phyloP scores from a whole-genome alignment of 2,113 vertebrate species.

The Pituophis catenifer region DNA sequence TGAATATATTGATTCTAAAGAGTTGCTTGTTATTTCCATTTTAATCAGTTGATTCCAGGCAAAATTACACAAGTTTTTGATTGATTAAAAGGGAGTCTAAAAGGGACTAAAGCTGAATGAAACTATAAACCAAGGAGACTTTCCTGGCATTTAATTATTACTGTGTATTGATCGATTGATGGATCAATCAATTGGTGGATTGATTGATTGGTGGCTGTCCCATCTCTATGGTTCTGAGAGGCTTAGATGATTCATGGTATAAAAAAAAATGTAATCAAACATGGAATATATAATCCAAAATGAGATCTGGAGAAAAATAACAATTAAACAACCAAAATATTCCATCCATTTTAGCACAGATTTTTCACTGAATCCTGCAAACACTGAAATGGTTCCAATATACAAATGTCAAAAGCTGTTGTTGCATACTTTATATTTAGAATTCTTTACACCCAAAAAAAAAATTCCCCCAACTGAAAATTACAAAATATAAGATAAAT shows the following conservation, averaged over 20 bases:
- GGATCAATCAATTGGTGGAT: too few species aligned
- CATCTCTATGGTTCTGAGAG: background rate
- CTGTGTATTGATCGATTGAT: background rate
- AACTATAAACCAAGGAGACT: background rate
- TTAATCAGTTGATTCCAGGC: background rate
- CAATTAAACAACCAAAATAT: background rate
- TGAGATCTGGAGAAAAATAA: background rate
- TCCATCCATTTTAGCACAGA: background rate
- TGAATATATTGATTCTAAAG: background rate
- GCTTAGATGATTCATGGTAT: background rate
- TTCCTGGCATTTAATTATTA: background rate
- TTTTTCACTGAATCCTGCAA: background rate
- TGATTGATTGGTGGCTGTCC: background rate
- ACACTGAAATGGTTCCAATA: background rate
- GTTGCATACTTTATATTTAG: background rate
- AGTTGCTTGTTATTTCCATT: background rate
- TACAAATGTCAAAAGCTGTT: background rate
- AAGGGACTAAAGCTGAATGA: background rate
- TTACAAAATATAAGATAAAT: background rate
- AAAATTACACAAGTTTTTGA: background rate
- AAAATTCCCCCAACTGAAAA: background rate
- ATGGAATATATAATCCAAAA: background rate
- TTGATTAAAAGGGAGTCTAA: background rate
- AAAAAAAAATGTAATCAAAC: background rate
- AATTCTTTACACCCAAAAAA: background rate